phyloP scores from a whole-genome alignment of 2,113 vertebrate species.

The Oceanites oceanicus region DNA sequence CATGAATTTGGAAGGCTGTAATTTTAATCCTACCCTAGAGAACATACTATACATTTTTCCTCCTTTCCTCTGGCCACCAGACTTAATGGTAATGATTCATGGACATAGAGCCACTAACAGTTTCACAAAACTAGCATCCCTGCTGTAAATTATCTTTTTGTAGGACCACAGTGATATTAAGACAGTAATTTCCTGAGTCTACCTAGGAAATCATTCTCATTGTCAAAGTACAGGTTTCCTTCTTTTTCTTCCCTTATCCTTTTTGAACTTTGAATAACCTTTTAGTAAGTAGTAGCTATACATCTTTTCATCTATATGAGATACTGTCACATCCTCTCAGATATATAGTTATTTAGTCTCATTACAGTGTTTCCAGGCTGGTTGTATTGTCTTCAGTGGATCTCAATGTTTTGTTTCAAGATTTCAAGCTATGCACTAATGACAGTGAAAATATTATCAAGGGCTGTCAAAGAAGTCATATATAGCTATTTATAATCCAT shows the following conservation, averaged over 20 bases:
- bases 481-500: slow-evolving; percentile 16
- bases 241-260: not conserved
- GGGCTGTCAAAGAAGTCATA: not conserved
- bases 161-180: not conserved
- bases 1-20: not conserved
- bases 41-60: not conserved
- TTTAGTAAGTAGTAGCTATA: not conserved
- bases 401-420: not conserved
- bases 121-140: not conserved
- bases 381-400: not conserved
- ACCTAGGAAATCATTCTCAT: not conserved
- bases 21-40: not conserved
- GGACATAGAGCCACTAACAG: not conserved
- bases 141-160: not conserved
- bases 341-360: not conserved
- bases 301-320: not conserved
- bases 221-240: not conserved
- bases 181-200: not conserved
- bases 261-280: not conserved
- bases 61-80: not conserved
- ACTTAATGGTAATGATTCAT: not conserved
- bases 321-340: not conserved
- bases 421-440: not conserved
- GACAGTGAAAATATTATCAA: not conserved
- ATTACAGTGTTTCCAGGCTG: not conserved